A percentile compares a stretch with the other conserved stretches of the same genome.
These are phyloP conservation scores for Microctenopoma stevenorrisi DNA, from an alignment of 2,797 vertebrate genomes.

Conservation along the genomic window DNA sequence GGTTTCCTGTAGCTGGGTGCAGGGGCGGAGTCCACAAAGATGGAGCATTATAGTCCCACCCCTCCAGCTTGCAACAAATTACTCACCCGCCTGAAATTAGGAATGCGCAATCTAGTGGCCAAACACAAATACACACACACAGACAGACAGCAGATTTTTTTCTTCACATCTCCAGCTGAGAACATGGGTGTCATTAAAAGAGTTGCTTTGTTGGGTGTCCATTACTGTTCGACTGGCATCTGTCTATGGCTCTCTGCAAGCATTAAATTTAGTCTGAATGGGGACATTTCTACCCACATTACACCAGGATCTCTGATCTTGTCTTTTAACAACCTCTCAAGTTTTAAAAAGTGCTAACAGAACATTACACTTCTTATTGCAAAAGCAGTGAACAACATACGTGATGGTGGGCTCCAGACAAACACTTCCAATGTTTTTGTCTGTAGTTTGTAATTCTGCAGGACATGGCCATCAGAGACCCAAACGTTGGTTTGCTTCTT, in stretches of 20 bases:
- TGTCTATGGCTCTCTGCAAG: neutral
- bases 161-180: conserved; percentile 5
- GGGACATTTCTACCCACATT: too few species aligned
- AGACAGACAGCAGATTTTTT: neutral
- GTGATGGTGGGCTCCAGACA: too few species aligned
- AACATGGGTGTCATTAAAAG: conserved; percentile 18
- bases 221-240: conserved; percentile 1
- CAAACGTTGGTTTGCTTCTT: too few species aligned
- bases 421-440: too few species aligned
- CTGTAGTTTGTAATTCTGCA: too few species aligned
- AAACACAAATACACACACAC: conserved; percentile 26
- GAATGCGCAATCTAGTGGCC: conserved; percentile 74
- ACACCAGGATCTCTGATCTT: neutral
- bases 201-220: conserved; percentile 1
- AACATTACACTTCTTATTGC: neutral
- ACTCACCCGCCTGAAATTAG: conserved; percentile 75
- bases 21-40: conserved; percentile 79
- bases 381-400: conserved; percentile 1
- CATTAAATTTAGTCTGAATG: too few species aligned
- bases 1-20: conserved; percentile 84
- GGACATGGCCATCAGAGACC: too few species aligned
- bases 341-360: neutral
- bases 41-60: conserved; percentile 67
- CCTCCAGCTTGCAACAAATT: conserved; percentile 67
- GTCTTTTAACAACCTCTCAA: conserved; percentile 12